Percentiles rank a stretch among this genome's conserved stretches.
Conservation (phyloP, 2,888 invertebrate species). For the Torymus aiolomorphi region DNA sequence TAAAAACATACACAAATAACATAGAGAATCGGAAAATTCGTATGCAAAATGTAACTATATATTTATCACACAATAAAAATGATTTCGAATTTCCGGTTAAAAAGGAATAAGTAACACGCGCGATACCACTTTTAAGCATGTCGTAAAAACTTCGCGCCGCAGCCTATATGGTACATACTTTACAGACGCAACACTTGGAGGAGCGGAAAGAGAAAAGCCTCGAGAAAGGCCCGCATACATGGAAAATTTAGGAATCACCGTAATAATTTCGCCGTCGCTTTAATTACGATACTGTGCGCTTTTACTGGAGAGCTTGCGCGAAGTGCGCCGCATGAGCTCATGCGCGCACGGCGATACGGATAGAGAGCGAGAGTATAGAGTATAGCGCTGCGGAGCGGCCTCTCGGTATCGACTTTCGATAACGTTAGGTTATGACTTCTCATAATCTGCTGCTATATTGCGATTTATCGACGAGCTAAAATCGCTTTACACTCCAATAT, state of each 20-base stretch:
- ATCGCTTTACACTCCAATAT: conserved; percentile 35
- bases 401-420: conserved; percentile 46
- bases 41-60: no score
- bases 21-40: no score
- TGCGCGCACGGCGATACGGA: not conserved
- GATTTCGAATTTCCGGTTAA: no score
- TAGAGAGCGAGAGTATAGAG: not conserved
- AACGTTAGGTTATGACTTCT: conserved; percentile 45
- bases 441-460: conserved; percentile 32
- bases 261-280: conserved; percentile 27
- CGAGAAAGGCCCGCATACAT: not conserved
- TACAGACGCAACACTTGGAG: not conserved
- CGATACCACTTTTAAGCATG: no score
- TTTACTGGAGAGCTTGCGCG: no score
- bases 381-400: not conserved
- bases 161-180: no score
- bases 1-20: no score
- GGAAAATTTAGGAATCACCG: conserved; percentile 11
- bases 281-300: conserved; percentile 18
- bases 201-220: not conserved
- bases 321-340: no score
- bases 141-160: no score
- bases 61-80: no score
- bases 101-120: no score
- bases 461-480: conserved; percentile 38